phyloP scores from a whole-genome alignment of 2,797 vertebrate species.

The Sebastes ruberrimus region DNA sequence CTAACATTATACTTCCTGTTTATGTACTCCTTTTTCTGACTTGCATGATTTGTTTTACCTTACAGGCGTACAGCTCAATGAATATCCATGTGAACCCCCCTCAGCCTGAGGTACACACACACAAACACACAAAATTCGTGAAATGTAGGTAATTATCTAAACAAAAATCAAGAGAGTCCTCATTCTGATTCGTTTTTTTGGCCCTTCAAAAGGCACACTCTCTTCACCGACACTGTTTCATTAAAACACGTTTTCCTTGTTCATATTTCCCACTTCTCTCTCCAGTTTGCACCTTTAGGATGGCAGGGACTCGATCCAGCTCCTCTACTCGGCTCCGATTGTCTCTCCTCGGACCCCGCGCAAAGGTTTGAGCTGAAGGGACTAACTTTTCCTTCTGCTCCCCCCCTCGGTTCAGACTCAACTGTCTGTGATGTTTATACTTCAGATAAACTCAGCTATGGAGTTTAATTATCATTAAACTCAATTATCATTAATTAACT shows the following conservation, averaged over 20 bases:
- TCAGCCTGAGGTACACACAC: constrained; percentile 18
- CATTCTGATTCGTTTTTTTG: neutral
- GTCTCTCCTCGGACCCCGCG: neutral
- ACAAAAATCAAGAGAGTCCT: neutral
- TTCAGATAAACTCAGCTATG: constrained; percentile 54
- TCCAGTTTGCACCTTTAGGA: constrained; percentile 13
- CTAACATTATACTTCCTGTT: neutral
- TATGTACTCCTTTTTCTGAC: neutral
- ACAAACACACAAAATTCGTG: neutral
- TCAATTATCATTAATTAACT: no score
- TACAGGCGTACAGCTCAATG: neutral
- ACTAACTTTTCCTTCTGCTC: neutral
- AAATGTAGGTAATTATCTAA: neutral
- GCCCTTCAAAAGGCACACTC: neutral
- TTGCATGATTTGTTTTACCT: neutral
- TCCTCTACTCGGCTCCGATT: neutral
- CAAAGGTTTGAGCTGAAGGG: constrained; percentile 43
- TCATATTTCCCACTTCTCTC: neutral
- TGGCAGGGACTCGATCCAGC: neutral
- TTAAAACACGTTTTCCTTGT: neutral
- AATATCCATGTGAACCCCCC: neutral
- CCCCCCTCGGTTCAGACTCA: constrained; percentile 23
- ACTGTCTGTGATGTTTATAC: constrained; percentile 33
- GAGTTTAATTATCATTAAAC: no score
- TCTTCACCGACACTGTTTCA: neutral